These are phyloP conservation scores for Brenthis hecate DNA, from an alignment of 2,888 invertebrate genomes.

Conservation along the genomic window DNA sequence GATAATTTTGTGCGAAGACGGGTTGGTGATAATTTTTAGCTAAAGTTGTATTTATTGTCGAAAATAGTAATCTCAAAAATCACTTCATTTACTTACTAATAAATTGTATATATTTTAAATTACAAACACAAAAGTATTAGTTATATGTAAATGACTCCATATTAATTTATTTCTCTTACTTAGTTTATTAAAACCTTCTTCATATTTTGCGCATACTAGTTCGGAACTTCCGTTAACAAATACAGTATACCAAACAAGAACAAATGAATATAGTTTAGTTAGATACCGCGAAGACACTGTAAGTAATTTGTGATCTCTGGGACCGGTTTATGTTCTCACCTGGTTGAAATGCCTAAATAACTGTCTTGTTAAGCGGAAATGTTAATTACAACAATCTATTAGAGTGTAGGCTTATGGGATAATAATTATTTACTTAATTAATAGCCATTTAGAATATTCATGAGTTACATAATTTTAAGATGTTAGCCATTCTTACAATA, in stretches of 20 bases:
- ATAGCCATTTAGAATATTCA: background rate
- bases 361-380: constrained; percentile 22
- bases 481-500: no score
- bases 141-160: background rate
- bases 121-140: background rate
- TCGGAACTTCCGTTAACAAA: constrained; percentile 53
- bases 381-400: constrained; percentile 22
- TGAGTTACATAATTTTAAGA: background rate
- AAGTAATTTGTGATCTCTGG: constrained; percentile 61
- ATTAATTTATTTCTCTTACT: background rate
- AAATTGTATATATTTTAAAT: background rate
- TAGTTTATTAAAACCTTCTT: constrained; percentile 12
- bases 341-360: constrained; percentile 41
- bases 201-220: constrained; percentile 38
- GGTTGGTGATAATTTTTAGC: no score
- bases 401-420: constrained; percentile 4
- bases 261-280: constrained; percentile 65
- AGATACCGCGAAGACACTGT: constrained; percentile 59
- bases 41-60: no score
- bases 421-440: constrained; percentile 1
- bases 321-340: constrained; percentile 50
- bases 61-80: no score
- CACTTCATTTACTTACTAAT: background rate
- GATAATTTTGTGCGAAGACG: no score
- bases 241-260: constrained; percentile 59